Evolutionary conservation across 1,140 invertebrate genomes (phyloP).

Genomic region (Brachionus rubens): DNA sequence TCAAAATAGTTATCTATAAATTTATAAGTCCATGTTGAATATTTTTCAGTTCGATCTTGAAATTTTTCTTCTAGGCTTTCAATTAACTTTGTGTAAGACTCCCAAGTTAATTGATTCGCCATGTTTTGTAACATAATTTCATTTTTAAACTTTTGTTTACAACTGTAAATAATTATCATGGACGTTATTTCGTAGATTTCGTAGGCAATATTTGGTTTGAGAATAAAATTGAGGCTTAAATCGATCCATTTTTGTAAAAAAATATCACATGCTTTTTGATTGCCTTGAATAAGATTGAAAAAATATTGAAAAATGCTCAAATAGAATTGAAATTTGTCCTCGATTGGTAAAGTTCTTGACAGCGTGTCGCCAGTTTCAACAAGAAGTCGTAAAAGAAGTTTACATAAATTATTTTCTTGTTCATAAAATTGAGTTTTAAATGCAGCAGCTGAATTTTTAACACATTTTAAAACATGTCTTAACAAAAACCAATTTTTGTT

Average conservation of each 20-base stretch:
- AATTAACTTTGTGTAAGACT: not conserved
- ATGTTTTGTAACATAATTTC: not conserved
- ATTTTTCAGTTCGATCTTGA: not conserved
- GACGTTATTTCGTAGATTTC: not conserved
- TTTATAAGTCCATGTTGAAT: constrained; percentile 23
- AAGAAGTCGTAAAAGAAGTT: not conserved
- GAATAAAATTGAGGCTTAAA: not conserved
- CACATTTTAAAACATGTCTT: not conserved
- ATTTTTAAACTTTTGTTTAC: not conserved
- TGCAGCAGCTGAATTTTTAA: constrained; percentile 23
- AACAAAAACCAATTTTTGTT: not conserved
- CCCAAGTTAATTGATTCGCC: not conserved
- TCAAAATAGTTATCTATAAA: not conserved
- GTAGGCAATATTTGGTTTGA: not conserved
- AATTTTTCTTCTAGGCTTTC: not conserved
- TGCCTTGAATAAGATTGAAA: constrained; percentile 22
- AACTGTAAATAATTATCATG: constrained; percentile 7
- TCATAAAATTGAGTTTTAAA: not conserved
- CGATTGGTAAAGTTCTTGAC: not conserved
- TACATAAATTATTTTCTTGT: not conserved
- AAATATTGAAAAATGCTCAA: not conserved
- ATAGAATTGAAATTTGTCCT: constrained; percentile 14
- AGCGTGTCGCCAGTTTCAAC: too few relatives aligned
- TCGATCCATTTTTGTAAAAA: not conserved
- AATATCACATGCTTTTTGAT: not conserved